Base-by-base conservation (phyloP, 2,113 vertebrate genomes). In the Pica pica region DNA sequence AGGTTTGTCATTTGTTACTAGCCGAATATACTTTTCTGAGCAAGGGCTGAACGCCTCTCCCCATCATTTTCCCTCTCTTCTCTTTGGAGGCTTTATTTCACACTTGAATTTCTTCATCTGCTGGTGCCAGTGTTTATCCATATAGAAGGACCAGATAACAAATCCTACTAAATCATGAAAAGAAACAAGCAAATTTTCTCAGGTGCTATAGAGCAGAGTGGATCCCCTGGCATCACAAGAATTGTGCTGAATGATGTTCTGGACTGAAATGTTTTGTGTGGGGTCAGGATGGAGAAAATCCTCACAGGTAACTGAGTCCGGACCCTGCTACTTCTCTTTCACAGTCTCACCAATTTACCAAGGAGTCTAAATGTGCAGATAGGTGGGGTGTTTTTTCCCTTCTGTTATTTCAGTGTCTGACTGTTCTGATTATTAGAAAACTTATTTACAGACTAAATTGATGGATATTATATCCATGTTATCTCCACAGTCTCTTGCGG, bases 331-430 rank as follows among this genome's bases (percentile, higher is more conserved):
- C 30, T 64, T 76, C 13, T 56, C n/a, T 74, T 93, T 87, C 13
- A 3, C 52, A 64, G 17, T 41, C 31, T 71, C 30, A 64, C 9
- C 22, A 37, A 28, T 21, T 74, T 74, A 74, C 11, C 7, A 49
- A 87, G 41, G 27, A 74, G 20, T 13, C 31, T 60, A 64, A 83
- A 74, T 44, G 18, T 44, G 18, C 22, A 69, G 16, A 4, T 27
- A 35, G 16, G 9, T 7, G 3, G 6, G 7, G 2, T 4, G 24
- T 6, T 49, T 67, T 39, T 7, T 13, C 2, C 3, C 10, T 16
- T 37, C 33, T 73, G 17, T 80, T 76, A 35, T 10, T 69, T 22
- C 23, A n/a, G 9, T 52, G 9, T 39, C 49, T 64, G 41, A 76
- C 30, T 83, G 21, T 56, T 21, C 24, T 49, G 44, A 20, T 56